A percentile compares a stretch with the other conserved stretches of the same genome.
Conservation (phyloP, 2,888 invertebrate genomes). For the Amiota minor region DNA sequence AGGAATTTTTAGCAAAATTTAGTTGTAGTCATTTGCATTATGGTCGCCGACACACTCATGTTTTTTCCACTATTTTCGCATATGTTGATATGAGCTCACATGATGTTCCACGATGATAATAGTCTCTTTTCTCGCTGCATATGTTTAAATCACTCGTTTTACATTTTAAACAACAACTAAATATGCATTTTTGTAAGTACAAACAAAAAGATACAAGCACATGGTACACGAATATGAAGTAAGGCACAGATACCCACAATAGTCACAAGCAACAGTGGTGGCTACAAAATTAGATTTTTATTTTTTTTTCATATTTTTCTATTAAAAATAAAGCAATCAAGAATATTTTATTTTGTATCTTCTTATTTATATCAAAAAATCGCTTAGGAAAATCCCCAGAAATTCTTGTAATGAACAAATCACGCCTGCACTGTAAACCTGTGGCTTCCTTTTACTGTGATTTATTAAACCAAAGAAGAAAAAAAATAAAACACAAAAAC, state of each 20-base stretch:
- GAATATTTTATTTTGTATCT: too few species aligned
- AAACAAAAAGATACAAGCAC: neutral
- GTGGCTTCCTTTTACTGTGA: constrained; percentile 32
- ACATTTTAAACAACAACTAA: neutral
- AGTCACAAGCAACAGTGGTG: too few species aligned
- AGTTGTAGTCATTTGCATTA: constrained; percentile 25
- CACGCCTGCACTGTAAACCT: constrained; percentile 37
- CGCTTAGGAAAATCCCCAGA: too few species aligned
- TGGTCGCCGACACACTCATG: neutral
- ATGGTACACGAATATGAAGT: too few species aligned
- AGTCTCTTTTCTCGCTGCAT: neutral
- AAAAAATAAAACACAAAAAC: constrained; percentile 11
- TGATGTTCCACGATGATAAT: neutral
- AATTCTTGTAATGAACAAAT: too few species aligned
- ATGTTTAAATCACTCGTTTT: constrained; percentile 1
- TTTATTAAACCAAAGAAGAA: constrained; percentile 22
- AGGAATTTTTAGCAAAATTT: constrained; percentile 51
- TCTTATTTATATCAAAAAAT: too few species aligned
- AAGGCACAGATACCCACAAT: too few species aligned
- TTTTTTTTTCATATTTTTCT: too few species aligned
- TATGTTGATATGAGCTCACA: constrained; percentile 8
- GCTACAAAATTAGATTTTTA: too few species aligned
- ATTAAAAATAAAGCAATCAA: too few species aligned
- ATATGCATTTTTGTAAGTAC: neutral
- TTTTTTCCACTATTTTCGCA: constrained; percentile 3